Evolutionary conservation across 2,888 invertebrate genomes (phyloP), one percentile per base, ranked within the genome.

Genomic region (Mycogona germanica): DNA sequence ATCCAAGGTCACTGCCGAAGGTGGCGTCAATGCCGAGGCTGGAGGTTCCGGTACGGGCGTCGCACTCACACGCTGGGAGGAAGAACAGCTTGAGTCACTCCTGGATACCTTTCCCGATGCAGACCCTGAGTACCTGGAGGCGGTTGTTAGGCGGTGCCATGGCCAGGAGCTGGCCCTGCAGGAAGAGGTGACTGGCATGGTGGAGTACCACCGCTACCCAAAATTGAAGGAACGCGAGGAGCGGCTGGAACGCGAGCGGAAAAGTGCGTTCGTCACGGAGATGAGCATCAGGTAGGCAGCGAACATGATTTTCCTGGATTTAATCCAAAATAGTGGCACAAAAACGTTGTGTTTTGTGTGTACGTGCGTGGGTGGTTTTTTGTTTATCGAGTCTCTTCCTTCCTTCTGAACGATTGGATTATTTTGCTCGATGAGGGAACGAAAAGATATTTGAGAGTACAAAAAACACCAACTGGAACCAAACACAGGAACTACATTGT

Each of bases 21-120:
- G n/a, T n/a, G n/a, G n/a, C n/a, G n/a, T n/a, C n/a, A n/a, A n/a
- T n/a, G 48, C 3, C 3, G 35, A 48, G 17, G 21, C 37, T 12
- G 23, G 35, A 2, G 23, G 19, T 35, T 32, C 32, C 5, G 17
- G 21, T 12, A 29, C 9, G 9, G 7, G 9, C 12, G 19, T n/a
- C 9, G 17, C 7, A 9, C 14, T 14, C 7, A 17, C 7, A 41
- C 12, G 7, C 17, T 12, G 37, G 9, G 48, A 48, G 12, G 19
- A 35, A 12, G 19, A 21, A 21, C 21, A 29, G 5, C 30, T 44
- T 19, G 23, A 19, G 6, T 23, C 29, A 2, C 23, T 51, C 9
- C 28, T 30, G 30, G 51, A 44, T 4, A 44, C 32, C 1, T 44
- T 51, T 7, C 51, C 51, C 2, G 51, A 51, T 44, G 51, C 51